Conservation (phyloP, 2,888 invertebrate species). For the Limnephilus marmoratus region DNA sequence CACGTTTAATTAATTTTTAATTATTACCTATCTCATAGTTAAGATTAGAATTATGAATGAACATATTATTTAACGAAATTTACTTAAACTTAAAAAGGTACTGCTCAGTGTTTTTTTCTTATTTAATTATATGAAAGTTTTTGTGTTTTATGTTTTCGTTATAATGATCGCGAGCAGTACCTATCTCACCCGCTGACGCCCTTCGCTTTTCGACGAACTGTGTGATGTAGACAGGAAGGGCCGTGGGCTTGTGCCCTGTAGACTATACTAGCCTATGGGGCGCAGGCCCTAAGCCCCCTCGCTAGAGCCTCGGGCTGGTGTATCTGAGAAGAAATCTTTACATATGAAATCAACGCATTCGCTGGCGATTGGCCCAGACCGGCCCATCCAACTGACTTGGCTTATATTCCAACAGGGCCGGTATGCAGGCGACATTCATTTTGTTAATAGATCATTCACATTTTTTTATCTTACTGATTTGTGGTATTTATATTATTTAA, state of each 20-base stretch:
- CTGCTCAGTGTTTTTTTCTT: not conserved
- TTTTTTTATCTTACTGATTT: constrained; percentile 55
- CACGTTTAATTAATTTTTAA: not conserved
- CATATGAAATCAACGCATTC: constrained; percentile 57
- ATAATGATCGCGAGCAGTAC: not conserved
- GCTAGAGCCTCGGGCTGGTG: not conserved
- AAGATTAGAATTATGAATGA: not conserved
- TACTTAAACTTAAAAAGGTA: not conserved
- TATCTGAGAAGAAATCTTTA: constrained; percentile 32
- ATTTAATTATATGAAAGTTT: constrained; percentile 11
- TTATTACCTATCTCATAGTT: constrained; percentile 8
- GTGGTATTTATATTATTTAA: constrained; percentile 63
- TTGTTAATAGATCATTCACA: constrained; percentile 58
- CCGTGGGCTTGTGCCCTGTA: too few species aligned
- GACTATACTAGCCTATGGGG: not conserved
- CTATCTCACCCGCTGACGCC: constrained; percentile 14
- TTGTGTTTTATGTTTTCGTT: not conserved
- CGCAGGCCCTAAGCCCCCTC: not conserved
- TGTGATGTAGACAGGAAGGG: not conserved
- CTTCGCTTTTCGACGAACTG: constrained; percentile 3
- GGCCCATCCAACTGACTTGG: not conserved
- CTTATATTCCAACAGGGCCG: not conserved
- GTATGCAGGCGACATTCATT: constrained; percentile 46
- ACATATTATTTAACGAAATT: constrained; percentile 13
- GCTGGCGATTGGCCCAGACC: constrained; percentile 23